Conservation (phyloP, 2,888 invertebrate genomes). For the Leptinotarsa peninsularis region DNA sequence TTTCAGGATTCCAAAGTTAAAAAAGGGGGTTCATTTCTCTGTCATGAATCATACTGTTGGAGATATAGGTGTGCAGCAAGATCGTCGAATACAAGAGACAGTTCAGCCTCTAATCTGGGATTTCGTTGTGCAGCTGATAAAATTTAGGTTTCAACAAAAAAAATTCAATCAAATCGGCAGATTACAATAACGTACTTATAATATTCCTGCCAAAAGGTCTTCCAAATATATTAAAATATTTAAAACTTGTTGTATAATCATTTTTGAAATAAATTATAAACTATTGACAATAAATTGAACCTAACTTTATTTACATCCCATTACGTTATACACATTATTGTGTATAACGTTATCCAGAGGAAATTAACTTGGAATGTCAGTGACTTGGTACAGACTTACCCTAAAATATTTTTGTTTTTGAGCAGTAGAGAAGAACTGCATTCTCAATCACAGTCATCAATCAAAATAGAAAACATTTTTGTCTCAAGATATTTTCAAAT, state of each 20-base stretch:
- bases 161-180: conserved; percentile 40
- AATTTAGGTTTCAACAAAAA: conserved; percentile 6
- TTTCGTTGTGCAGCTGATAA: conserved; percentile 83
- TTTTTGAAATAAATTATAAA: conserved; percentile 32
- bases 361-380: conserved; percentile 34
- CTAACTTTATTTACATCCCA: conserved; percentile 19
- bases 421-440: conserved; percentile 1
- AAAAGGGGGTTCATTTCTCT: conserved; percentile 96
- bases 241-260: conserved; percentile 36
- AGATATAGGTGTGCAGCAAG: conserved; percentile 94
- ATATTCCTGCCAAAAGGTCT: conserved; percentile 59
- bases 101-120: conserved; percentile 92
- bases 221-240: conserved; percentile 50
- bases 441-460: neutral
- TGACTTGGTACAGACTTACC: neutral
- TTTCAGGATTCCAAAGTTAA: conserved; percentile 84
- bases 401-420: conserved; percentile 11
- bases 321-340: no score
- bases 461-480: neutral
- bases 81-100: conserved; percentile 94
- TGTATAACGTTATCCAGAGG: conserved; percentile 2
- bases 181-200: conserved; percentile 45
- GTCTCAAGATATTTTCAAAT: no score
- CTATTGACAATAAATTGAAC: conserved; percentile 34
- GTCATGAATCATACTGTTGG: conserved; percentile 90